phyloP scores from a whole-genome alignment of 2,797 vertebrate species.

The Tolypeutes matacus region DNA sequence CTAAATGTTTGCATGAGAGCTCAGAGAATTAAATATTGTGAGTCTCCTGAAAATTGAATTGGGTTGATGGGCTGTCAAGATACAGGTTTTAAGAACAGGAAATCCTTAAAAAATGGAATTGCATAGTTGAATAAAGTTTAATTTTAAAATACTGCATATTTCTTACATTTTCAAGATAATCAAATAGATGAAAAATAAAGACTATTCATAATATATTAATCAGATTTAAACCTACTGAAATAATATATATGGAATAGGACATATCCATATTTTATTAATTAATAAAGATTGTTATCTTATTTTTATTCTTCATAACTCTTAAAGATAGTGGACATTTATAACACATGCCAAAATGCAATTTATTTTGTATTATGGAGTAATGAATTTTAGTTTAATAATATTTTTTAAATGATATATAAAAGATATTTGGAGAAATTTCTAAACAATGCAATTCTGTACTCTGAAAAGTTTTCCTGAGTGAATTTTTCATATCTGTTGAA shows the following conservation, averaged over 20 bases:
- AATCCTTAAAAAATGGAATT: neutral
- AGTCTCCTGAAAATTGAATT: neutral
- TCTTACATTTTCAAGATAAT: neutral
- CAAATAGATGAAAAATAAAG: neutral
- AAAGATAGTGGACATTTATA: neutral
- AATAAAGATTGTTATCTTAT: neutral
- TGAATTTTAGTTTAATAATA: neutral
- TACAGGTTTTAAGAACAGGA: neutral
- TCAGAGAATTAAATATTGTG: neutral
- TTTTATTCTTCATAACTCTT: neutral
- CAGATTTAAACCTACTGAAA: neutral
- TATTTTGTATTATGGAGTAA: neutral
- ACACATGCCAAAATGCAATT: neutral
- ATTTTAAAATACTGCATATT: neutral
- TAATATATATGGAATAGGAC: neutral
- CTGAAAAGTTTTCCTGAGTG: neutral
- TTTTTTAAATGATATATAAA: neutral
- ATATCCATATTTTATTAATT: neutral
- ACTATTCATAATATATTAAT: neutral
- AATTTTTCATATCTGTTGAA: neutral
- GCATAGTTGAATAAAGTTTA: neutral
- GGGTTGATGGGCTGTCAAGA: neutral
- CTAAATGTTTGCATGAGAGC: neutral
- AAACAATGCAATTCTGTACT: neutral
- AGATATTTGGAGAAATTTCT: neutral